A percentile compares a stretch with the other conserved stretches of the same genome.
Conservation (phyloP, 2,888 invertebrate species). For the Xestia c-nigrum region DNA sequence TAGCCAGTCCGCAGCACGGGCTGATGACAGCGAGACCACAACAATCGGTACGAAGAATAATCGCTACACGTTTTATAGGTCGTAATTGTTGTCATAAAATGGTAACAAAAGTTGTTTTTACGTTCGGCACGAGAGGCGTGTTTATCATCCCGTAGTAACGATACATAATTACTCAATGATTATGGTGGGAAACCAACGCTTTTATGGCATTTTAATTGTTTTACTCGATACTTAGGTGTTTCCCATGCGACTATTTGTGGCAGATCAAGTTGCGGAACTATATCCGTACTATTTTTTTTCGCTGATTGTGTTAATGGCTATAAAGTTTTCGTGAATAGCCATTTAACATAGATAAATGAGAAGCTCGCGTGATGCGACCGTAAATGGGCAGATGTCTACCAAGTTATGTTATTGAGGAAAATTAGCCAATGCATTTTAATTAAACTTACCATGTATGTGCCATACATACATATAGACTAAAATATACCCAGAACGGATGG, state of each 20-base stretch:
- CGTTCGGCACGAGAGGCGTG: conserved; percentile 87
- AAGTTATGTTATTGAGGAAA: conserved; percentile 68
- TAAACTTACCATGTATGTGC: conserved; percentile 69
- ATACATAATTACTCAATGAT: conserved; percentile 83
- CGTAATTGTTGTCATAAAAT: conserved; percentile 91
- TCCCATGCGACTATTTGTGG: conserved; percentile 73
- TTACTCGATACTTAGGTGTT: conserved; percentile 75
- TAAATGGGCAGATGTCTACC: conserved; percentile 59
- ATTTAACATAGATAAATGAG: conserved; percentile 37
- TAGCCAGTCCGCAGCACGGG: conserved; percentile 76
- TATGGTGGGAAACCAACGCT: conserved; percentile 83
- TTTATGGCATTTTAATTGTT: conserved; percentile 87
- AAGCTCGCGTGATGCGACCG: conserved; percentile 27
- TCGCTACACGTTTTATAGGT: conserved; percentile 90
- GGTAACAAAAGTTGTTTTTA: conserved; percentile 90
- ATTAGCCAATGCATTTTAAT: conserved; percentile 73
- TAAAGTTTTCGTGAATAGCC: conserved; percentile 45
- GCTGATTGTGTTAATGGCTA: conserved; percentile 49
- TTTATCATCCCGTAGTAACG: conserved; percentile 87
- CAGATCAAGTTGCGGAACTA: conserved; percentile 71
- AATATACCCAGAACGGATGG: conserved; percentile 78
- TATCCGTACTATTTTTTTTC: conserved; percentile 60
- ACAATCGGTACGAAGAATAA: conserved; percentile 88
- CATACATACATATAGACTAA: conserved; percentile 65
- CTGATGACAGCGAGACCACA: conserved; percentile 87